Evolutionary conservation across 2,797 vertebrate species (phyloP).

Genomic region (Dermochelys coriacea): DNA sequence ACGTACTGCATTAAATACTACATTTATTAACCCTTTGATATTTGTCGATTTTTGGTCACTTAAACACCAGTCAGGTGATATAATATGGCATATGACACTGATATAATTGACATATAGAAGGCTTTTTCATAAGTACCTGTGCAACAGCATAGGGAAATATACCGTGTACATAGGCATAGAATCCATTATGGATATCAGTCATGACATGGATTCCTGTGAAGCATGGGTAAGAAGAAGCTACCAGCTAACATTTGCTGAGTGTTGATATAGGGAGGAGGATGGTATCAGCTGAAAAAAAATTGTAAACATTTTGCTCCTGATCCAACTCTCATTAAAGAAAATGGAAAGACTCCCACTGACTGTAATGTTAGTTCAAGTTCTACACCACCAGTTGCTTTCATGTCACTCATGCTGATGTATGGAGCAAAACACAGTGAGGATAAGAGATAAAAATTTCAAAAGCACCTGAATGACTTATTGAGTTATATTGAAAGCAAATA

Average conservation of each 20-base stretch:
- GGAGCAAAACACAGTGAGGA: not conserved
- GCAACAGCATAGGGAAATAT: not conserved
- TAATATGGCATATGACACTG: not conserved
- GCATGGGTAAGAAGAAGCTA: not conserved
- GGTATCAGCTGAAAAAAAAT: not conserved
- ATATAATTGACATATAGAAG: not conserved
- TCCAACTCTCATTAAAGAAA: not conserved
- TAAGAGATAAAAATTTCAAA: not conserved
- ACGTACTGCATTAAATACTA: not conserved
- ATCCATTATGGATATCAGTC: not conserved
- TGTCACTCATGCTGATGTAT: not conserved
- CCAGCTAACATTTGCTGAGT: not conserved
- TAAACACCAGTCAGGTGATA: not conserved
- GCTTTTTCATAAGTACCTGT: fast-evolving
- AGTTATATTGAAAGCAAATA: not conserved
- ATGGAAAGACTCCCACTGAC: conserved; percentile 3
- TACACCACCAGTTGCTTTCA: not conserved
- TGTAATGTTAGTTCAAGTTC: conserved; percentile 4
- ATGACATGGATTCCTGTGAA: not conserved
- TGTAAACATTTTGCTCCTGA: not conserved
- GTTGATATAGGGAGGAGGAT: not conserved
- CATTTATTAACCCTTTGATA: not conserved
- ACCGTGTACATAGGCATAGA: not conserved
- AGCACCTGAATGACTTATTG: not conserved
- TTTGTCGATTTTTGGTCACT: not conserved